Conservation (phyloP, 2,888 invertebrate genomes). For the Apoda limacodes region DNA sequence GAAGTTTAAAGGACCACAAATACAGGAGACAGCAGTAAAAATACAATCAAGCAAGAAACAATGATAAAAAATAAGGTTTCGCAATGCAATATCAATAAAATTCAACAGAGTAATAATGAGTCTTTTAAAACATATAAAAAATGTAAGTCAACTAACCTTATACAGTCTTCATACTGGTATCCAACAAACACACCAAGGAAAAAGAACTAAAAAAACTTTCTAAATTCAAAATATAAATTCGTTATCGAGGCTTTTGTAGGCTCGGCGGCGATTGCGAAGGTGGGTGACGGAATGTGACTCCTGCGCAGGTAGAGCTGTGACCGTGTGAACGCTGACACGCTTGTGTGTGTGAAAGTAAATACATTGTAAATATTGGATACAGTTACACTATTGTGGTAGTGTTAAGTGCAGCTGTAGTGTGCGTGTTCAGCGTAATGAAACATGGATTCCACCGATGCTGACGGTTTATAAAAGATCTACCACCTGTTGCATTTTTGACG, state of each 20-base stretch:
- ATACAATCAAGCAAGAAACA: too few species aligned
- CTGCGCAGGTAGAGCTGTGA: slow-evolving; percentile 52
- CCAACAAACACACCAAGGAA: too few species aligned
- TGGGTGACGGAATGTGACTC: slow-evolving; percentile 62
- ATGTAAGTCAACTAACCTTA: slow-evolving; percentile 28
- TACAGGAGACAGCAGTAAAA: too few species aligned
- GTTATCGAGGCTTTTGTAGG: slow-evolving; percentile 47
- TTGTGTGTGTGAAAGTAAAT: slow-evolving; percentile 39
- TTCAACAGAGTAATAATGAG: slow-evolving; percentile 1
- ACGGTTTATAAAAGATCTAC: too few species aligned
- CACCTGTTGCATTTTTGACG: too few species aligned
- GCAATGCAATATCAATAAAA: slow-evolving; percentile 1
- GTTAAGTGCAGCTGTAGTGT: slow-evolving; percentile 20
- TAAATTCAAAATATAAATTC: slow-evolving; percentile 35
- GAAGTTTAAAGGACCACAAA: too few species aligned
- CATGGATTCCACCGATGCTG: too few species aligned
- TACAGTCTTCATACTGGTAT: slow-evolving; percentile 20
- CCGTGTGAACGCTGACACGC: slow-evolving; percentile 25
- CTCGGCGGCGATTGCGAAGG: slow-evolving; percentile 51
- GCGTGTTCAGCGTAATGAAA: too few species aligned
- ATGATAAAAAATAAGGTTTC: slow-evolving; percentile 16
- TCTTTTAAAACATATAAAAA: too few species aligned
- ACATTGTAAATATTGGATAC: slow-evolving; percentile 45
- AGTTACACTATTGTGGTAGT: slow-evolving; percentile 28
- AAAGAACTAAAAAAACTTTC: too few species aligned